These are phyloP conservation scores for Strigamia crassipes DNA, from an alignment of 2,888 invertebrate species.

Conservation along the genomic window DNA sequence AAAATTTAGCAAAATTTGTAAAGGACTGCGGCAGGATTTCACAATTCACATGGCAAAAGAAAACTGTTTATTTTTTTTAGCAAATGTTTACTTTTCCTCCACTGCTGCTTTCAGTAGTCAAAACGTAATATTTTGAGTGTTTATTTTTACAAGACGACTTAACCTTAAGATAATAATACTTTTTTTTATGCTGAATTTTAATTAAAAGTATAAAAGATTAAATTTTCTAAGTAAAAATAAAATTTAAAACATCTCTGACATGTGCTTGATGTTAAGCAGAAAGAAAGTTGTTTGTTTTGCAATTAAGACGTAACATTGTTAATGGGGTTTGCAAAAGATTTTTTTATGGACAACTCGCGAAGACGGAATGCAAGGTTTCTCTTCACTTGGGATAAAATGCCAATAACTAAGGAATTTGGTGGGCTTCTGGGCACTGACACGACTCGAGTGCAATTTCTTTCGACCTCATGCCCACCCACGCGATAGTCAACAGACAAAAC, in stretches of 20 bases:
- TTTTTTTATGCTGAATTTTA: too few relatives aligned
- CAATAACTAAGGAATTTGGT: constrained; percentile 37
- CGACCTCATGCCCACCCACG: constrained; percentile 31
- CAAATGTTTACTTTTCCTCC: not conserved
- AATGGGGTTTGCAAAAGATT: not conserved
- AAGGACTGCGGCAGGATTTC: not conserved
- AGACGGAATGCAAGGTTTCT: not conserved
- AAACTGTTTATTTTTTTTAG: constrained; percentile 21
- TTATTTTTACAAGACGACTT: not conserved
- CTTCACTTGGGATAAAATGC: constrained; percentile 4
- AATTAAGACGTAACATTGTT: not conserved
- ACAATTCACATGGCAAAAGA: not conserved
- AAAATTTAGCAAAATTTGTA: constrained; percentile 1
- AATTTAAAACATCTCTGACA: too few relatives aligned
- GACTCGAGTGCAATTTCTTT: constrained; percentile 7
- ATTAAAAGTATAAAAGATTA: too few relatives aligned
- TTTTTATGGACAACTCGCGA: not conserved
- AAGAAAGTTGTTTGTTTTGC: too few relatives aligned
- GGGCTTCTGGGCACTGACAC: constrained; percentile 28
- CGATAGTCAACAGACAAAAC: constrained; percentile 26
- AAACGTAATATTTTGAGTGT: constrained; percentile 10
- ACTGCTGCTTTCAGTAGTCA: not conserved
- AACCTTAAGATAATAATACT: too few relatives aligned
- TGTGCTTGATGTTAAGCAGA: too few relatives aligned
- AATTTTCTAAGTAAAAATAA: too few relatives aligned